Conservation (phyloP, 2,113 vertebrate genomes). For the Felis chaus region DNA sequence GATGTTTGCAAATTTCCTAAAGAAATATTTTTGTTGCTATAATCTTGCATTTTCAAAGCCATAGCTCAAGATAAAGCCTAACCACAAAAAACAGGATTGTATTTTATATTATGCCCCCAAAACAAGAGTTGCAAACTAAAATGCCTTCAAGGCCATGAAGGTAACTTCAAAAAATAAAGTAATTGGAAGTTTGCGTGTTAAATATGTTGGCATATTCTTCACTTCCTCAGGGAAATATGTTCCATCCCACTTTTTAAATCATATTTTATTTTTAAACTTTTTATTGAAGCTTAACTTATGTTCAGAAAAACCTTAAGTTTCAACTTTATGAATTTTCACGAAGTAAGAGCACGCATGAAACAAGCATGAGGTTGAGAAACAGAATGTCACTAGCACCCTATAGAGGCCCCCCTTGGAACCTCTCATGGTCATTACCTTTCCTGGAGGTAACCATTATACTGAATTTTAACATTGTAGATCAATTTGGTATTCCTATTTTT, state of each 20-base stretch:
- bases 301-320: not conserved
- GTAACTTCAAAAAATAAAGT: not conserved
- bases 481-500: not conserved
- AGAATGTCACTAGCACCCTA: not conserved
- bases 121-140: not conserved
- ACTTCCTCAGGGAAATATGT: not conserved
- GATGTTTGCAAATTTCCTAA: not conserved
- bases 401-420: not conserved
- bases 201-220: not conserved
- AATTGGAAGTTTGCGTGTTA: not conserved
- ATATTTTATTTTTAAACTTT: not conserved
- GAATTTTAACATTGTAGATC: not conserved
- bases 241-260: not conserved
- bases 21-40: not conserved
- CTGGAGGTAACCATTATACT: not conserved
- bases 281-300: not conserved
- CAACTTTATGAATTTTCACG: not conserved
- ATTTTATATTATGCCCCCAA: not conserved
- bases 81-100: not conserved
- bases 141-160: not conserved
- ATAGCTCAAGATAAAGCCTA: not conserved
- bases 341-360: not conserved
- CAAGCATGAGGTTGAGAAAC: not conserved
- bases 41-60: not conserved
- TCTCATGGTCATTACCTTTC: not conserved